Conservation (phyloP, 2,888 invertebrate species). For the Euzophera pinguis region DNA sequence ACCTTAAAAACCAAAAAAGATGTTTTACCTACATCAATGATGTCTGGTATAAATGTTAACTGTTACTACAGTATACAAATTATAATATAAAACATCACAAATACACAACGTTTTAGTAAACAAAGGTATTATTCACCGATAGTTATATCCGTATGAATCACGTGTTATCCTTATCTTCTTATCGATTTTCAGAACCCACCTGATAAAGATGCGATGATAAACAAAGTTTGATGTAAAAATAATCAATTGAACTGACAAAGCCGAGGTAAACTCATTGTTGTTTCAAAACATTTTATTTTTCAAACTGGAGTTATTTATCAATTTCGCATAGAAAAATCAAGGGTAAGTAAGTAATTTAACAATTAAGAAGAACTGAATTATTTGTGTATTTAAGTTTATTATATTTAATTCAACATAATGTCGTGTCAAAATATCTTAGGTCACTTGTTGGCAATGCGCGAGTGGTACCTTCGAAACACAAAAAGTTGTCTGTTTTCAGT, state of each 20-base stretch:
- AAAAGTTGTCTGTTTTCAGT: no score
- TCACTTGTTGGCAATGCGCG: no score
- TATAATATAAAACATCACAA: background rate
- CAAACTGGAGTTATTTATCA: background rate
- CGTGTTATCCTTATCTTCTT: background rate
- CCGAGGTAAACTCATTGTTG: background rate
- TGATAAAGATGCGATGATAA: conserved; percentile 3
- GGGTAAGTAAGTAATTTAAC: no score
- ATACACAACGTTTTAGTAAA: background rate
- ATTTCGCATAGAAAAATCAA: background rate
- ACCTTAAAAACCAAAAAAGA: no score
- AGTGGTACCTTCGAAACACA: no score
- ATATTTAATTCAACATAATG: no score
- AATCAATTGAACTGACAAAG: background rate
- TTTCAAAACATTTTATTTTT: background rate
- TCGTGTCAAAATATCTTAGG: no score
- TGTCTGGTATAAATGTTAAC: no score
- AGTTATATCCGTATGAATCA: background rate
- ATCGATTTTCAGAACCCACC: background rate
- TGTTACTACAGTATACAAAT: no score
- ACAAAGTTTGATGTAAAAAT: background rate
- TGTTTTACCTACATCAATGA: no score
- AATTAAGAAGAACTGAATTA: no score
- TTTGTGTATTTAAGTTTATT: no score
- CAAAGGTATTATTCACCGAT: background rate